Conservation (phyloP, 2,797 vertebrate species). For the Myoxocephalus aenaeus region DNA sequence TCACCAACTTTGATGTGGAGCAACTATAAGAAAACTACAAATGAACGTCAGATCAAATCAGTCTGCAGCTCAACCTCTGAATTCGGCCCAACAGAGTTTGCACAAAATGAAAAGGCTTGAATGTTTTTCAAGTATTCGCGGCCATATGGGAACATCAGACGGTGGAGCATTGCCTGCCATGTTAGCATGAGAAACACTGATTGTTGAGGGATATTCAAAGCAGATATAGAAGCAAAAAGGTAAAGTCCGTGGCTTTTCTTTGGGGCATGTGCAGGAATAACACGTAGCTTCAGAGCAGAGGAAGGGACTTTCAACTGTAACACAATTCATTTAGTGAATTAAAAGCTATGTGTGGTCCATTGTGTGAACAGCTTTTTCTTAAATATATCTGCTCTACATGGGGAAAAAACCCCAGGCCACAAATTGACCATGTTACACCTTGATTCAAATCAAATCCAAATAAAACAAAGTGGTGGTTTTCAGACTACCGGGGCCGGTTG, state of each 20-base stretch:
- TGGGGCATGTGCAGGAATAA: not conserved
- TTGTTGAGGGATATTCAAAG: constrained; percentile 4
- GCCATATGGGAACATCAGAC: not conserved
- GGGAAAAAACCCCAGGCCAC: constrained; percentile 32
- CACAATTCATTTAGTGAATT: not conserved
- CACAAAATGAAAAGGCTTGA: not conserved
- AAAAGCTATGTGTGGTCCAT: not conserved
- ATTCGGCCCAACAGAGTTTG: constrained; percentile 3
- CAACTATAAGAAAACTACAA: constrained; percentile 5
- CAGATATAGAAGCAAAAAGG: not conserved
- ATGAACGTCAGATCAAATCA: constrained; percentile 20
- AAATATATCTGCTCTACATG: constrained; percentile 5
- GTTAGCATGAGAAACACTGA: not conserved
- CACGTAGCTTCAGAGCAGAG: not conserved
- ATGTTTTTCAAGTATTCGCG: not conserved
- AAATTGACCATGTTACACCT: constrained; percentile 39
- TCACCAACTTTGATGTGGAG: constrained; percentile 19
- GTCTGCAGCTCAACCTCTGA: not conserved
- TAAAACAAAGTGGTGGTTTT: constrained; percentile 40
- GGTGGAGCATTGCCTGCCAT: not conserved
- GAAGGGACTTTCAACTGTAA: not conserved
- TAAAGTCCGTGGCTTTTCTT: not conserved
- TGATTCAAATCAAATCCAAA: constrained; percentile 51
- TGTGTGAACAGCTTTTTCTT: not conserved
- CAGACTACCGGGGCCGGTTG: constrained; percentile 12